Evolutionary conservation across 2,888 invertebrate species (phyloP).

Genomic region (Drosophila nigricruria): DNA sequence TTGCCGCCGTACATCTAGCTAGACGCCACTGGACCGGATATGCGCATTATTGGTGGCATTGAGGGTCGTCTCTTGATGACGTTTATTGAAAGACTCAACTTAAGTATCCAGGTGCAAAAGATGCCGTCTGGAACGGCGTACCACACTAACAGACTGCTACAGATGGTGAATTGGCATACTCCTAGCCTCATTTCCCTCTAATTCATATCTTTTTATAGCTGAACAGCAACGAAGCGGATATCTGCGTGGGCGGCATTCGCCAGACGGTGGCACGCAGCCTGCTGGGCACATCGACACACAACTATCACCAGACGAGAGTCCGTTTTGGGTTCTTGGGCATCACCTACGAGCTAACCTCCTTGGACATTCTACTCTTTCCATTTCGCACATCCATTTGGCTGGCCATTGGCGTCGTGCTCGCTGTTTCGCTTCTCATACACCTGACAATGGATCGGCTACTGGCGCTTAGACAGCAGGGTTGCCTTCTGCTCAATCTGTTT

Average conservation of each 20-base stretch:
- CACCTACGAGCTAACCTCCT: conserved; percentile 51
- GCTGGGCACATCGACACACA: conserved; percentile 61
- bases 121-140: conserved; percentile 10
- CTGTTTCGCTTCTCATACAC: conserved; percentile 40
- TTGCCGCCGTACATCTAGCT: conserved; percentile 58
- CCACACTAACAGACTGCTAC: conserved; percentile 41
- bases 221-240: conserved; percentile 36
- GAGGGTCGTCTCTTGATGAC: conserved; percentile 66
- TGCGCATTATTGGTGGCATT: conserved; percentile 50
- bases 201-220: conserved; percentile 36
- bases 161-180: conserved; percentile 58
- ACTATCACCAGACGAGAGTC: conserved; percentile 63
- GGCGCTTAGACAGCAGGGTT: background rate
- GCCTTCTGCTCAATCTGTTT: conserved; percentile 34
- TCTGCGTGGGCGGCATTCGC: conserved; percentile 68
- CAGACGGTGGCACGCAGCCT: conserved; percentile 45
- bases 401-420: conserved; percentile 33
- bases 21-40: background rate
- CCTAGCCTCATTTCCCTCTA: background rate
- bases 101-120: conserved; percentile 39
- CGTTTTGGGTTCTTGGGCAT: conserved; percentile 49
- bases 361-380: conserved; percentile 62
- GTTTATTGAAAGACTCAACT: conserved; percentile 63
- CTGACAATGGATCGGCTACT: conserved; percentile 38
- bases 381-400: conserved; percentile 60